Conservation (phyloP, 2,113 vertebrate species). For the Cariama cristata region DNA sequence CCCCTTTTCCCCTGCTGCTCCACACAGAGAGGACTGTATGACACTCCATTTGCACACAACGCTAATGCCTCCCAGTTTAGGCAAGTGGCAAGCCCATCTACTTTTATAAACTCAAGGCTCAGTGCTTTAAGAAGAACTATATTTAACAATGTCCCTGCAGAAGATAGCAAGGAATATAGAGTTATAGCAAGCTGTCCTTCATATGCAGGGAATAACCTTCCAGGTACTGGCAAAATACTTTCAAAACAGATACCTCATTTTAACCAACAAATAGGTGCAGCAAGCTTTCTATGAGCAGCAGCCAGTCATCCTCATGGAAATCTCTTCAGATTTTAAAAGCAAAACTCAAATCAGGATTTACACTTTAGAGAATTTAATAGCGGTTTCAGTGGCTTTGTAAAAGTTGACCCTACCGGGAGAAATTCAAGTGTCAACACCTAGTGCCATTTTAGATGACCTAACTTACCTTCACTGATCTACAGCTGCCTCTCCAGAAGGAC, state of each 20-base stretch:
- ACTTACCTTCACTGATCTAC: neutral
- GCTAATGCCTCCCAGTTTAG: neutral
- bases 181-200: neutral
- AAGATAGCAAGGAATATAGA: neutral
- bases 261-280: neutral
- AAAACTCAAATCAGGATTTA: neutral
- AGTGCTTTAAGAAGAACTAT: neutral
- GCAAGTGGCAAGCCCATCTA: neutral
- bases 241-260: neutral
- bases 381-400: neutral
- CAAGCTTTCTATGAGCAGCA: neutral
- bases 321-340: neutral
- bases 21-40: accelerated
- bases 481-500: neutral
- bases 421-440: neutral
- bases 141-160: neutral
- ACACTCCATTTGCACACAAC: neutral
- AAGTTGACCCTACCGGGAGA: neutral
- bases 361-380: neutral
- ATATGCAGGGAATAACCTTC: neutral
- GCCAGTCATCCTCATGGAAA: neutral
- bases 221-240: neutral
- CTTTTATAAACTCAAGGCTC: neutral
- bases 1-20: neutral
- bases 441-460: neutral